Evolutionary conservation across 1,140 invertebrate species (phyloP), one percentile per base, ranked within the genome.

Genomic region (Nasonia vitripennis): DNA sequence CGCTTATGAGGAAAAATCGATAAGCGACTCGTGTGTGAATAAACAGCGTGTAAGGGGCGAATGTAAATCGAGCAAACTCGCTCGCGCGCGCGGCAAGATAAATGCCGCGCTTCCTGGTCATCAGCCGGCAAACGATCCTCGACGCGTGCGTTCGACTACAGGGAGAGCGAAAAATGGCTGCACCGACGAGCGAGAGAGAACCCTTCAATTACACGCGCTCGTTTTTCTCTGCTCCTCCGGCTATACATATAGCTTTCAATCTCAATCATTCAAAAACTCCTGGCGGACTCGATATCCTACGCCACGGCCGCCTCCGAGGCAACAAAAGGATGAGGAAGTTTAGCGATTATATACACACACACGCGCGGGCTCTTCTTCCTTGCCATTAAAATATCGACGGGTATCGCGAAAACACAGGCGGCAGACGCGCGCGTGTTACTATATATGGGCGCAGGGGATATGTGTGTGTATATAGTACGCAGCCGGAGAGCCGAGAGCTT

Each of bases 251-350:
- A 71, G 23, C n/a, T 81, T 78, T 81, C 79, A 70, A 85, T 81
- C 84, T 77, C 74, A 75, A 85, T 85, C 84, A 78, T 77, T 85
- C 78, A 85, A 85, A 75, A 78, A 31, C n/a, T 17, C 20, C 75
- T 71, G 9, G 51, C 31, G 23, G 10, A 1, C 37, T n/a, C n/a
- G 73, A 67, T 77, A 84, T 78, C 62, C 41, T 31, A 68, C 75
- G 55, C 45, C 55, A 23, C 14, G 3, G 70, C 48, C 75, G 55
- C 45, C 55, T 23, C 23, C 23, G 70, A 45, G 20, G 20, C 55
- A n/a, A 62, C 55, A 62, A 62, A 62, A 62, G 17, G 55, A 45
- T 45, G 41, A 75, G 75, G 71, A 74, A 27, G 55, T 62, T 37
- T 5, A n/a, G 0, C n/a, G n/a, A 3, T 14, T 31, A 77, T 11